Conservation (phyloP, 2,888 invertebrate species). For the Thymelicus acteon region DNA sequence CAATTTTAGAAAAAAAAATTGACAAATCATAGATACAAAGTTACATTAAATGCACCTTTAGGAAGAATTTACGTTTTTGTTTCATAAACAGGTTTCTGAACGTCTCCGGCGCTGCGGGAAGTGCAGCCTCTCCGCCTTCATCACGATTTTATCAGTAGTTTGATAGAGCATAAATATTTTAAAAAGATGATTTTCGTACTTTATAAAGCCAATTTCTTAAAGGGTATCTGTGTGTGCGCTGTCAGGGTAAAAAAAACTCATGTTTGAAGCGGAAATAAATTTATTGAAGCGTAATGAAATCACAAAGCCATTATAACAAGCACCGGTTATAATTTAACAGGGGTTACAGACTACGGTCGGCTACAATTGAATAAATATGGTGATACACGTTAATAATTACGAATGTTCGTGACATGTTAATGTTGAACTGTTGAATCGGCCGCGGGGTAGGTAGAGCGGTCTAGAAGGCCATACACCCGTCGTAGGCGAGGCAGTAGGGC, state of each 20-base stretch:
- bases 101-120: too few relatives aligned
- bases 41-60: too few relatives aligned
- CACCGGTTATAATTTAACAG: constrained; percentile 22
- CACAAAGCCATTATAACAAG: constrained; percentile 24
- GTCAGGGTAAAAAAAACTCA: constrained; percentile 41
- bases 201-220: too few relatives aligned
- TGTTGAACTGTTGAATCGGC: neutral
- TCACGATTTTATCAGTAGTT: too few relatives aligned
- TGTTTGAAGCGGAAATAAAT: constrained; percentile 50
- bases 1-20: too few relatives aligned
- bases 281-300: constrained; percentile 48
- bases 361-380: constrained; percentile 27
- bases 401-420: neutral
- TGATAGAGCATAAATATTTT: too few relatives aligned
- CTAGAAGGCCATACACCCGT: constrained; percentile 65
- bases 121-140: too few relatives aligned
- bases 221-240: too few relatives aligned
- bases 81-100: too few relatives aligned
- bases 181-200: too few relatives aligned
- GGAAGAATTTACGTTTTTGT: too few relatives aligned
- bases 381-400: constrained; percentile 4
- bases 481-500: constrained; percentile 63
- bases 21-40: too few relatives aligned
- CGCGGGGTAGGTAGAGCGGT: constrained; percentile 5
- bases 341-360: constrained; percentile 7